phyloP scores from a whole-genome alignment of 2,797 vertebrate species.

The Ptychadena robeensis region DNA sequence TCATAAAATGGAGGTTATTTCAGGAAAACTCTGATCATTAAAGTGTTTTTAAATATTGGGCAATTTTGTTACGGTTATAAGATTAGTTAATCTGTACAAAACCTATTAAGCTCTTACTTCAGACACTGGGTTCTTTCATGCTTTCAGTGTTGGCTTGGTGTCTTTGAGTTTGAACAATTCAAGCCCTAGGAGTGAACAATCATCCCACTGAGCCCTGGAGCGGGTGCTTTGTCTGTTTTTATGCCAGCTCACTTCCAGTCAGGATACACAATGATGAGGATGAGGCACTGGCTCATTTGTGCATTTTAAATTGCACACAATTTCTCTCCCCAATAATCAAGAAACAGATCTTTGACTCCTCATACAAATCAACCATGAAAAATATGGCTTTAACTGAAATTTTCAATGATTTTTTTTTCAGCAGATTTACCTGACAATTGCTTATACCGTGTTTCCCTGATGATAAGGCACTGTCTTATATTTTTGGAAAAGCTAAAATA shows the following conservation, averaged over 20 bases:
- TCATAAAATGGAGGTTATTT: not conserved
- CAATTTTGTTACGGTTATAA: not conserved
- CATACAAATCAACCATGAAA: too few relatives aligned
- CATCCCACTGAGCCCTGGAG: conserved; percentile 39
- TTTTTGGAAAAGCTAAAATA: too few relatives aligned
- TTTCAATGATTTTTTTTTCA: too few relatives aligned
- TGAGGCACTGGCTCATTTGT: not conserved
- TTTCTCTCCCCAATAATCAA: not conserved
- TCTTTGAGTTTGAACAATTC: conserved; percentile 22
- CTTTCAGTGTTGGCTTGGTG: conserved; percentile 48
- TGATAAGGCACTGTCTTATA: too few relatives aligned
- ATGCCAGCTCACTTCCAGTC: not conserved
- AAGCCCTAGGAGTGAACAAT: conserved; percentile 34
- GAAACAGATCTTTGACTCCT: too few relatives aligned
- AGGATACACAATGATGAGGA: conserved; percentile 6
- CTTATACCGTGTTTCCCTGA: too few relatives aligned
- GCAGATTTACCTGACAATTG: too few relatives aligned
- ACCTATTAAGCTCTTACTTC: not conserved
- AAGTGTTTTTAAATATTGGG: not conserved
- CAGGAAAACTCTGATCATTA: not conserved
- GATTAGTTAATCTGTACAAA: not conserved
- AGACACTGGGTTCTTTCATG: conserved; percentile 33
- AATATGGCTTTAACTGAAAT: too few relatives aligned
- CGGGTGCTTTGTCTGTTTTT: conserved; percentile 49
- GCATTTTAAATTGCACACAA: not conserved